Evolutionary conservation across 1,140 invertebrate species (phyloP), one percentile per base, ranked within the genome.

Genomic region (Callitettix versicolor): DNA sequence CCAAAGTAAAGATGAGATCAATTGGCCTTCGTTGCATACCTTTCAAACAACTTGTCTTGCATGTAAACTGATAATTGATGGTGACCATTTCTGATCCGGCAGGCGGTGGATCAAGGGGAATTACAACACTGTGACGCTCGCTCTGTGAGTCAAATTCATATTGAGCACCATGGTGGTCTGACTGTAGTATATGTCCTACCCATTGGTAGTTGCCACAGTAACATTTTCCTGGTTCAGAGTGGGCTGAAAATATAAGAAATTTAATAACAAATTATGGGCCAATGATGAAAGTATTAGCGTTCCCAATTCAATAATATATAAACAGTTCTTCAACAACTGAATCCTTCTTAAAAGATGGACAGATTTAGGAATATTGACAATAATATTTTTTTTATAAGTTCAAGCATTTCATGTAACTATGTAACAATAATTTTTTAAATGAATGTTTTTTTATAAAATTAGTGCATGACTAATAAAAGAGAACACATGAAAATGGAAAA

Each of bases 11-110:
- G 9, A 91, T 73, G 4, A 91, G 68, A 58, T 84, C 79, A 0
- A 88, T 80, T 0, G 80, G 75, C 21, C 86, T 73, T 1, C 87
- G 67, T 64, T 88, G 88, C 68, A 90, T 88, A 0, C 88, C 88
- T 3, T 79, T 77, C 1, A 77, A 70, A 64, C 88, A 91, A n/a
- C 81, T 85, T 50, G 85, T 88, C 63, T 88, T 85, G 66, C 89
- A 92, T 57, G 81, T 79, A 65, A 91, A 91, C 60, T 79, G 71
- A 65, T 81, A 89, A 0, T 83, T 75, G 60, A 86, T 77, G 7
- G 75, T 77, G 0, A 81, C 74, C 60, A 76, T 78, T 7, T 78
- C 71, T 2, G 74, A 73, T 0, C 84, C 85, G 24, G 71, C 60
- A 61, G 82, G 76, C 0, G 82, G 82, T 17, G 59, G 60, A 40